phyloP scores from a whole-genome alignment of 2,888 invertebrate genomes.

The Thelaira solivaga region DNA sequence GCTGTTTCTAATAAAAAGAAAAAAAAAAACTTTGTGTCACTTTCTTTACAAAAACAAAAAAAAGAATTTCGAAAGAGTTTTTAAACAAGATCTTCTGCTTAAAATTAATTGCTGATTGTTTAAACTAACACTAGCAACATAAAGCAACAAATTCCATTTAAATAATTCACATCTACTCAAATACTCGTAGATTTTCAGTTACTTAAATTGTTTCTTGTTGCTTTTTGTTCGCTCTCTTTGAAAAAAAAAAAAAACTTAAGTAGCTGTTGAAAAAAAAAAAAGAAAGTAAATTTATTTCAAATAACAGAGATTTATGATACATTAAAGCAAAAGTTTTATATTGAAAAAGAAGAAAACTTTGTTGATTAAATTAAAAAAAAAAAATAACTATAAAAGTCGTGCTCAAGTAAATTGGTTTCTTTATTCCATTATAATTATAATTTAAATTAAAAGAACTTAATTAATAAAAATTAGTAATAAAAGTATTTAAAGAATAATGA shows the following conservation, averaged over 20 bases:
- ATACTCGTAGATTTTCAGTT: background rate
- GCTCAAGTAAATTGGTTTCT: background rate
- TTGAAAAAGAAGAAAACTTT: background rate
- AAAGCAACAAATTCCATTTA: background rate
- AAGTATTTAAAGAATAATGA: too few species aligned
- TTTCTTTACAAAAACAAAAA: too few species aligned
- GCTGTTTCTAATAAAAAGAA: too few species aligned
- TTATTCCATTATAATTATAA: too few species aligned
- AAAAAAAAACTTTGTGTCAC: conserved; percentile 31
- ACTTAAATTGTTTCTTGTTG: background rate
- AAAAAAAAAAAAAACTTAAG: too few species aligned
- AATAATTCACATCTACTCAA: too few species aligned
- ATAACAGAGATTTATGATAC: background rate
- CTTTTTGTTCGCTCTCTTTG: background rate
- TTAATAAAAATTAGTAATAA: too few species aligned
- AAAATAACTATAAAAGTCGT: background rate
- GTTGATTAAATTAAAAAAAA: conserved; percentile 22
- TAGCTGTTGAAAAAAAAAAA: background rate
- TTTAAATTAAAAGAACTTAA: too few species aligned
- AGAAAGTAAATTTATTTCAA: conserved; percentile 8
- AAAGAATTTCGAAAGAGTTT: conserved; percentile 6
- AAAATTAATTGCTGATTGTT: conserved; percentile 51
- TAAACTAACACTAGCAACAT: background rate
- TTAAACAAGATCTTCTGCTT: background rate
- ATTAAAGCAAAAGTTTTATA: background rate